Conservation (phyloP, 2,113 vertebrate genomes). For the Oreotragus oreotragus region DNA sequence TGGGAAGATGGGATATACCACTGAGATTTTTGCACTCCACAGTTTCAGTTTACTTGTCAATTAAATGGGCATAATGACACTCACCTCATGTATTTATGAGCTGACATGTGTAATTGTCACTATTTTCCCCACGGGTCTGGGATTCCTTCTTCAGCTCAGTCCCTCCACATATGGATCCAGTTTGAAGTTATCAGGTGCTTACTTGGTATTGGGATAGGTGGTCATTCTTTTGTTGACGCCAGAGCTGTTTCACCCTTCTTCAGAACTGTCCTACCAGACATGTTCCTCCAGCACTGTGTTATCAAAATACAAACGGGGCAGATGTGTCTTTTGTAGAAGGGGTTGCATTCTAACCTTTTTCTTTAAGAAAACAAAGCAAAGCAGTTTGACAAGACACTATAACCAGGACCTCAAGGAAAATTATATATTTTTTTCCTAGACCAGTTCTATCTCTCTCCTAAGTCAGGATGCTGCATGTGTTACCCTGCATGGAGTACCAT, state of each 20-base stretch:
- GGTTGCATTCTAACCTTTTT: background rate
- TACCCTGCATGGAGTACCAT: accelerated
- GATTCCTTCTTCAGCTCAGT: background rate
- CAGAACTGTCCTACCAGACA: background rate
- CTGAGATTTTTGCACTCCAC: background rate
- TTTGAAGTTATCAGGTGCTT: background rate
- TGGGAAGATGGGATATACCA: background rate
- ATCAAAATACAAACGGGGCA: background rate
- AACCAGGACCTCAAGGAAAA: background rate
- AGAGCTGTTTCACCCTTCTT: background rate
- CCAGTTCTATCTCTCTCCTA: accelerated
- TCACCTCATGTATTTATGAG: too few species aligned
- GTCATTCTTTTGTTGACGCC: background rate
- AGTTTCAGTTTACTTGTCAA: background rate
- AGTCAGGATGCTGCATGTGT: background rate
- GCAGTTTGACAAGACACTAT: background rate
- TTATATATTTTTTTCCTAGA: background rate
- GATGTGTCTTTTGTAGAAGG: background rate
- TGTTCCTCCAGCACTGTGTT: accelerated
- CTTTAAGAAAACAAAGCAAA: background rate
- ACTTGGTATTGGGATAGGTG: background rate
- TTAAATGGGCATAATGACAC: background rate
- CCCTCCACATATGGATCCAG: accelerated
- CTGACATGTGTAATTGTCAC: accelerated
- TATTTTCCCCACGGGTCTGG: accelerated